These are phyloP conservation scores for Seriola aureovittata DNA, from an alignment of 2,113 vertebrate species.

Conservation along the genomic window DNA sequence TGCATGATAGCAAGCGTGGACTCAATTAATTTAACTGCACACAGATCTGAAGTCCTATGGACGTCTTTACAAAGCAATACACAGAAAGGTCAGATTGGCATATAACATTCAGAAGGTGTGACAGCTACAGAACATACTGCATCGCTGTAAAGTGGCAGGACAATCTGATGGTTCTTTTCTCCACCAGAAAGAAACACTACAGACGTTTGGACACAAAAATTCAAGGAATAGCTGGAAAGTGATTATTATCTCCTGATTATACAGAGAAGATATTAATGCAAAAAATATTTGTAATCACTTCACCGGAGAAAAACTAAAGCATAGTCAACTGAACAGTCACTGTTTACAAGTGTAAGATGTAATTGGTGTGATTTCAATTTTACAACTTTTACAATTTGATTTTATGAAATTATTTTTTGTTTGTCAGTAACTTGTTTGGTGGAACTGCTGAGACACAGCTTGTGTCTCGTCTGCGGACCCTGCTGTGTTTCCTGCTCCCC, in stretches of 20 bases:
- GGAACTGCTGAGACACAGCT: constrained; percentile 15
- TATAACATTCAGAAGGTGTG: neutral
- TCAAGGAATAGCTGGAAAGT: neutral
- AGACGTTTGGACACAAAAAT: neutral
- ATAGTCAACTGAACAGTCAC: neutral
- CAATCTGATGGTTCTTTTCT: neutral
- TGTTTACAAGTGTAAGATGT: neutral
- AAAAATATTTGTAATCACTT: constrained; percentile 11
- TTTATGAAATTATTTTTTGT: constrained; percentile 4
- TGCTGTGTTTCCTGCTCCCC: constrained; percentile 9
- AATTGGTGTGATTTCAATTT: neutral
- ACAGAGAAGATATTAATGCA: neutral
- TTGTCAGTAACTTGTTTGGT: constrained; percentile 56
- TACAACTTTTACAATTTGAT: neutral
- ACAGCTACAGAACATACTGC: constrained; percentile 1
- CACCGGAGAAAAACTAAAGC: constrained; percentile 25
- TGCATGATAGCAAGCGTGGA: constrained; percentile 9
- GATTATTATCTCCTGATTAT: constrained; percentile 21
- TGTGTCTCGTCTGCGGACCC: constrained; percentile 15
- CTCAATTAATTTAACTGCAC: constrained; percentile 28
- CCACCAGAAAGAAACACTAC: neutral
- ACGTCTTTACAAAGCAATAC: constrained; percentile 26
- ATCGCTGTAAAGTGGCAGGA: constrained; percentile 13
- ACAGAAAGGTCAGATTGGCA: constrained; percentile 32
- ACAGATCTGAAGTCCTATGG: constrained; percentile 31